A percentile compares a stretch with the other conserved stretches of the same genome.
Evolutionary conservation across 2,113 vertebrate genomes (phyloP).

Genomic region (Grammomys dolichurus): DNA sequence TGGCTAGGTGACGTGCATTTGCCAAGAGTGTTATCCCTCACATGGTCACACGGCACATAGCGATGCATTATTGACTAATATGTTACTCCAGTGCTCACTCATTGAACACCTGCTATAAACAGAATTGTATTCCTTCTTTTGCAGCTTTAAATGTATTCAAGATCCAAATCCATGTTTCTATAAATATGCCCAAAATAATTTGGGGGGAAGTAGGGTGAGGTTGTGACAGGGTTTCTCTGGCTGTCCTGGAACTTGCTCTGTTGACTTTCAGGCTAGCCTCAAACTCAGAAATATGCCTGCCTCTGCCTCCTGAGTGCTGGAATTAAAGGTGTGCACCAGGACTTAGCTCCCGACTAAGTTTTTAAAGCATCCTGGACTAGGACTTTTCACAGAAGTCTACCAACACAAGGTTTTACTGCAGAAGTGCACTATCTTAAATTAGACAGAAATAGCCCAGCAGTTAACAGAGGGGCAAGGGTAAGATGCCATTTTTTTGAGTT

Average conservation of each 20-base stretch:
- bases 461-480: neutral
- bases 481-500: constrained; percentile 2
- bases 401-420: neutral
- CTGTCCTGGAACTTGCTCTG: neutral
- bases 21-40: neutral
- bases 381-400: neutral
- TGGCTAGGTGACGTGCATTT: neutral
- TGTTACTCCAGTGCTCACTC: neutral
- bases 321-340: neutral
- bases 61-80: neutral
- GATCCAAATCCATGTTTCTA: neutral
- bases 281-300: neutral
- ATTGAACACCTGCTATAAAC: neutral
- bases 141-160: neutral
- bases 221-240: neutral
- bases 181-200: neutral
- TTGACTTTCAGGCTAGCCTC: neutral
- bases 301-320: neutral
- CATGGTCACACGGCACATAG: neutral
- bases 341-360: neutral
- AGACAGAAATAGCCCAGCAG: neutral
- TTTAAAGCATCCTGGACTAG: constrained; percentile 4
- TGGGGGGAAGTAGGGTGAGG: too few relatives aligned
- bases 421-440: neutral
- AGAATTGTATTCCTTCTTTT: neutral